Evolutionary conservation across 2,113 vertebrate species (phyloP).

Genomic region (Chlorocebus sabaeus): DNA sequence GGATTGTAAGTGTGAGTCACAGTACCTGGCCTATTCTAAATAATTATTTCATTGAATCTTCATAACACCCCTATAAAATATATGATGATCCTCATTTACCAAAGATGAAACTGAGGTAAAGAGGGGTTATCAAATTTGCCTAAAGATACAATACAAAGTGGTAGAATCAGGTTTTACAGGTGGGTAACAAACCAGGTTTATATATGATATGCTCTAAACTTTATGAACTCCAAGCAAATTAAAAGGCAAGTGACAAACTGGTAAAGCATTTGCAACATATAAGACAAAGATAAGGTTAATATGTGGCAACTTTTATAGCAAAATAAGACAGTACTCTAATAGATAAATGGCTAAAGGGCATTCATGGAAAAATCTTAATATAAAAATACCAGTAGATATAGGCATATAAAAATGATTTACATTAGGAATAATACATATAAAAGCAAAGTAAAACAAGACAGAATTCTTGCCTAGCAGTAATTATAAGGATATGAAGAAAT

Average conservation of each 20-base stretch:
- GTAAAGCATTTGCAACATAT: not conserved
- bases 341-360: not conserved
- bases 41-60: not conserved
- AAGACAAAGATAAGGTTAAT: not conserved
- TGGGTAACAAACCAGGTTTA: not conserved
- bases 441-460: not conserved
- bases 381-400: not conserved
- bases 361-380: not conserved
- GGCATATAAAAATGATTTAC: not conserved
- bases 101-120: not conserved
- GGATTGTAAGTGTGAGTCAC: too few species aligned
- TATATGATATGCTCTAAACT: not conserved
- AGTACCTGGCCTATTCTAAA: too few species aligned
- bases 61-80: not conserved
- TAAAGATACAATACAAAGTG: not conserved
- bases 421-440: not conserved
- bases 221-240: not conserved
- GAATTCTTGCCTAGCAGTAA: not conserved
- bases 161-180: not conserved
- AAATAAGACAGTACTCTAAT: not conserved
- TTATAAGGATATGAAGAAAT: not conserved
- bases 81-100: not conserved
- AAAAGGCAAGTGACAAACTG: not conserved
- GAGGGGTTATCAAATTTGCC: not conserved
- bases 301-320: not conserved